A percentile compares a stretch with the other conserved stretches of the same genome.
These are phyloP conservation scores for Vultur gryphus DNA, from an alignment of 2,797 vertebrate species.

Conservation along the genomic window DNA sequence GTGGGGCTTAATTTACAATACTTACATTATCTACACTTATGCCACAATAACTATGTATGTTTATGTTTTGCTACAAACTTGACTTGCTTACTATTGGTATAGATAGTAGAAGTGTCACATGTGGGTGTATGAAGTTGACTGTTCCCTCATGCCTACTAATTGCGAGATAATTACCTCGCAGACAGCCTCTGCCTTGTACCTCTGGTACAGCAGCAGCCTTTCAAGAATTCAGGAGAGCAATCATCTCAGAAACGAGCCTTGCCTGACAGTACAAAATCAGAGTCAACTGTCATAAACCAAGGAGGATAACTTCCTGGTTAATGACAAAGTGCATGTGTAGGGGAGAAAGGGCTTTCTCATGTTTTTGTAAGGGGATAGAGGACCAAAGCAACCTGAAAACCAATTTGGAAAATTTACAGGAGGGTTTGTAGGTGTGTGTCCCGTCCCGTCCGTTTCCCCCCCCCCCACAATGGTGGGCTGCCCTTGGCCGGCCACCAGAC, in stretches of 20 bases:
- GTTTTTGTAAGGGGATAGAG: neutral
- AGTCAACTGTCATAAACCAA: neutral
- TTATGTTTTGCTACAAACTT: neutral
- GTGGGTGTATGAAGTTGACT: neutral
- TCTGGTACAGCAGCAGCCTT: neutral
- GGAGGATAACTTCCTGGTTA: neutral
- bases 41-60: neutral
- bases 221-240: neutral
- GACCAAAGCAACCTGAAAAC: neutral
- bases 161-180: neutral
- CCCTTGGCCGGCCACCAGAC: neutral
- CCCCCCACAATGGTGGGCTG: fast-evolving
- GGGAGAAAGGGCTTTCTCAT: neutral
- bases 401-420: neutral
- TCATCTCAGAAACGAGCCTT: neutral
- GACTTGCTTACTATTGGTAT: neutral
- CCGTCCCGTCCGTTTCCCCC: too few relatives aligned
- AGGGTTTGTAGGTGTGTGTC: neutral
- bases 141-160: neutral
- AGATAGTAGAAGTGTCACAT: neutral
- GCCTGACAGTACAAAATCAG: neutral
- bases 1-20: neutral
- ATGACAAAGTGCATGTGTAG: neutral
- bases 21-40: neutral
- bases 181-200: neutral